Percentiles rank a stretch among this genome's conserved stretches.
Conservation (phyloP, 2,797 vertebrate species). For the Phrynocephalus vlangalii region DNA sequence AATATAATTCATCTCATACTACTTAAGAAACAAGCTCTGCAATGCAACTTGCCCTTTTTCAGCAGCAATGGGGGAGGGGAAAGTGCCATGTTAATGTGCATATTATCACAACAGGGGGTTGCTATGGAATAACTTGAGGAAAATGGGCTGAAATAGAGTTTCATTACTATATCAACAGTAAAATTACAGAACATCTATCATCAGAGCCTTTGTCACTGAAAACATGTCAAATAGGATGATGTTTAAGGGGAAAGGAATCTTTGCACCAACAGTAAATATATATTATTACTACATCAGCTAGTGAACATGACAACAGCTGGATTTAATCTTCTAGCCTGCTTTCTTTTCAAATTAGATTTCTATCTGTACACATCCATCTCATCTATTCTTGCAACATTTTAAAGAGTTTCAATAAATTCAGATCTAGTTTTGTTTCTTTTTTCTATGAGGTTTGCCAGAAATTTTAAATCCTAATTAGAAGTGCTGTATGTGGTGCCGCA, state of each 20-base stretch:
- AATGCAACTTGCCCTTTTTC: constrained; percentile 10
- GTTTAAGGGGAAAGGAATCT: constrained; percentile 2
- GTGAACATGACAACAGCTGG: background rate
- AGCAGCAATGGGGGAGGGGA: background rate
- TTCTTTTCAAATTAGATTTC: constrained; percentile 24
- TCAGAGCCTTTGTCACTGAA: constrained; percentile 39
- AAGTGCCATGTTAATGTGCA: background rate
- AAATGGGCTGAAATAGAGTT: constrained; percentile 12
- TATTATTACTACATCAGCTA: constrained; percentile 13
- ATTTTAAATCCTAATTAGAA: background rate
- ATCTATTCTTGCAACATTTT: background rate
- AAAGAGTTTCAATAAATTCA: background rate
- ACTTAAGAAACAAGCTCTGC: constrained; percentile 29
- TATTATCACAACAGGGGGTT: constrained; percentile 39
- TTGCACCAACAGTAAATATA: constrained; percentile 36
- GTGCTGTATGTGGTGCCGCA: background rate
- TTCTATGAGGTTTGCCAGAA: background rate
- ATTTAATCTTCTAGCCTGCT: background rate
- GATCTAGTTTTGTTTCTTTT: background rate
- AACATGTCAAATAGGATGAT: constrained; percentile 20
- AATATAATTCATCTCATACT: constrained; percentile 17
- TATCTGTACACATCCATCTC: background rate
- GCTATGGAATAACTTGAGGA: constrained; percentile 11
- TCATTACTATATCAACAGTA: background rate
- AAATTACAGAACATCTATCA: constrained; percentile 35